These are phyloP conservation scores for Leucophora obtusa DNA, from an alignment of 2,888 invertebrate genomes.

Conservation along the genomic window DNA sequence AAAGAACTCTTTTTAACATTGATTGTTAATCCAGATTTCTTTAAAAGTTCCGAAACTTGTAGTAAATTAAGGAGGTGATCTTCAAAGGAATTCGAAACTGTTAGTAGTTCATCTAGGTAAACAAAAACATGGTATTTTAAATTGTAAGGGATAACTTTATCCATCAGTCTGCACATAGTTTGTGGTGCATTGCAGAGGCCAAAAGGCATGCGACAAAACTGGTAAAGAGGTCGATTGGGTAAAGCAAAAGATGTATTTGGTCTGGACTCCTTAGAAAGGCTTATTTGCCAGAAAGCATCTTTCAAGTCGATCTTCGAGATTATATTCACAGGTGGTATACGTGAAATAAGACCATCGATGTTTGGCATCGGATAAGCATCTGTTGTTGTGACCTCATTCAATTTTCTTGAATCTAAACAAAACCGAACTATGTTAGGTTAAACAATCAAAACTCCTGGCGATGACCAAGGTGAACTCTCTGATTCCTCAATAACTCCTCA, in stretches of 20 bases:
- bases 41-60: not conserved
- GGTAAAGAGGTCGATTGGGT: not conserved
- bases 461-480: conserved; percentile 24
- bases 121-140: too few species aligned
- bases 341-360: too few species aligned
- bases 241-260: not conserved
- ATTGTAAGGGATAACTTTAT: too few species aligned
- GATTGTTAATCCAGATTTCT: too few species aligned
- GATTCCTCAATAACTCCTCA: conserved; percentile 60
- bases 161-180: too few species aligned
- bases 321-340: too few species aligned
- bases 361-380: too few species aligned
- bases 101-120: not conserved
- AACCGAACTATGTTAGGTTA: conserved; percentile 45
- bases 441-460: conserved; percentile 67
- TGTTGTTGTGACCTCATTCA: too few species aligned
- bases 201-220: not conserved
- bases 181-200: too few species aligned
- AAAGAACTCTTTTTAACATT: too few species aligned
- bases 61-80: not conserved
- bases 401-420: conserved; percentile 26
- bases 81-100: not conserved
- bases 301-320: not conserved
- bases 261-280: not conserved
- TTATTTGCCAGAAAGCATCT: conserved; percentile 13